Conservation (phyloP, 2,113 vertebrate genomes). For the Chinchilla lanigera region DNA sequence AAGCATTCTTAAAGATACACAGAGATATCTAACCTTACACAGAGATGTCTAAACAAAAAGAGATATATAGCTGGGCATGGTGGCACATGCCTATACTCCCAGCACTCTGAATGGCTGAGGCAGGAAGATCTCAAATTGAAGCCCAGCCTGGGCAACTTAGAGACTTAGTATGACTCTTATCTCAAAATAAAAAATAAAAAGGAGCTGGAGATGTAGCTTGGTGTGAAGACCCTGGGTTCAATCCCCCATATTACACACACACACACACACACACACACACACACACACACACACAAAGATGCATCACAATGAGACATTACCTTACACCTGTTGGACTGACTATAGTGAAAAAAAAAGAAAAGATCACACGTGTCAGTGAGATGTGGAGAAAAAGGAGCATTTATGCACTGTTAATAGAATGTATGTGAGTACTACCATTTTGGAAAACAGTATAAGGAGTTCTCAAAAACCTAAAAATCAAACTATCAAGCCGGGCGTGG, state of each 20-base stretch:
- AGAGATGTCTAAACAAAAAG: no score
- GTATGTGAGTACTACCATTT: not conserved
- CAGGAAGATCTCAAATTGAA: not conserved
- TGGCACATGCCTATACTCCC: not conserved
- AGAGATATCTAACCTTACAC: not conserved
- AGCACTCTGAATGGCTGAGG: no score
- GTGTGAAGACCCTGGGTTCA: not conserved
- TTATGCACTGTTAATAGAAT: not conserved
- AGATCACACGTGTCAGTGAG: not conserved
- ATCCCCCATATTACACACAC: not conserved
- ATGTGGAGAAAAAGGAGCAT: not conserved
- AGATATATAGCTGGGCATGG: not conserved
- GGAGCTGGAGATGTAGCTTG: not conserved
- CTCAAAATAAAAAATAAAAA: not conserved
- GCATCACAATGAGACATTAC: not conserved
- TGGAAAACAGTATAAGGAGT: not conserved
- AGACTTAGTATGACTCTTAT: not conserved
- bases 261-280: not conserved
- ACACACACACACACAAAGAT: not conserved
- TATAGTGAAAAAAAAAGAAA: not conserved
- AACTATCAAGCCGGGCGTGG: no score
- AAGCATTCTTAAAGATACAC: slow-evolving; percentile 16
- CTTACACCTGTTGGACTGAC: not conserved
- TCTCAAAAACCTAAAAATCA: not conserved
- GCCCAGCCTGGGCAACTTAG: not conserved